Conservation (phyloP, 1,140 invertebrate species). For the Riptortus pedestris region DNA sequence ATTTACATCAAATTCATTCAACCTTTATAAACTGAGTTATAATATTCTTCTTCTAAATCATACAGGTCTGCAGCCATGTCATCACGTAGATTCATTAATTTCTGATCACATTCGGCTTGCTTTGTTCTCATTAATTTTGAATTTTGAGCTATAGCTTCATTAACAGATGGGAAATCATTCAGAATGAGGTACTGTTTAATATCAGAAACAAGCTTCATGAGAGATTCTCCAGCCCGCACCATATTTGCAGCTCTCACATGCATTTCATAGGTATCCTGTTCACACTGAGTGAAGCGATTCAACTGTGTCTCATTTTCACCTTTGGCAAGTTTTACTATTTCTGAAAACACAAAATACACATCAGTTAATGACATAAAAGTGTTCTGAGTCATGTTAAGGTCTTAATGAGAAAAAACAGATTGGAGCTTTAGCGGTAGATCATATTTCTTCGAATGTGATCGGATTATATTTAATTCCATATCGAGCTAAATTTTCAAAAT, state of each 20-base stretch:
- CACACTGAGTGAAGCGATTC: constrained; percentile 76
- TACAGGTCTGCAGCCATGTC: constrained; percentile 91
- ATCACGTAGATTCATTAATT: constrained; percentile 80
- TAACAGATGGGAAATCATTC: constrained; percentile 93
- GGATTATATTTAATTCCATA: too few species aligned
- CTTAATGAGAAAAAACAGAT: too few species aligned
- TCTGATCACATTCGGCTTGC: constrained; percentile 86
- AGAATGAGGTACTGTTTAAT: constrained; percentile 94
- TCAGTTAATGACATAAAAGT: not conserved
- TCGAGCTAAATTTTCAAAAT: too few species aligned
- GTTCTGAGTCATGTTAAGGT: not conserved
- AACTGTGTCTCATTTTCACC: constrained; percentile 86
- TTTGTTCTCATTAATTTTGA: constrained; percentile 78
- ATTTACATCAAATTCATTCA: not conserved
- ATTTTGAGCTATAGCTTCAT: constrained; percentile 87
- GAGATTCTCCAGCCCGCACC: constrained; percentile 82
- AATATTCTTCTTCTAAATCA: constrained; percentile 96
- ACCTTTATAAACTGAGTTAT: constrained; percentile 85
- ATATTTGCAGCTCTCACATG: constrained; percentile 90
- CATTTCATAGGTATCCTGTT: constrained; percentile 94
- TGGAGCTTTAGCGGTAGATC: too few species aligned
- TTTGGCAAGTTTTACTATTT: constrained; percentile 87
- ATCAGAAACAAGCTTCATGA: constrained; percentile 93
- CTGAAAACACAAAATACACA: constrained; percentile 46
- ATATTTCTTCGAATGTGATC: too few species aligned